Conservation (phyloP, 2,113 vertebrate species). For the Pseudonaja textilis region DNA sequence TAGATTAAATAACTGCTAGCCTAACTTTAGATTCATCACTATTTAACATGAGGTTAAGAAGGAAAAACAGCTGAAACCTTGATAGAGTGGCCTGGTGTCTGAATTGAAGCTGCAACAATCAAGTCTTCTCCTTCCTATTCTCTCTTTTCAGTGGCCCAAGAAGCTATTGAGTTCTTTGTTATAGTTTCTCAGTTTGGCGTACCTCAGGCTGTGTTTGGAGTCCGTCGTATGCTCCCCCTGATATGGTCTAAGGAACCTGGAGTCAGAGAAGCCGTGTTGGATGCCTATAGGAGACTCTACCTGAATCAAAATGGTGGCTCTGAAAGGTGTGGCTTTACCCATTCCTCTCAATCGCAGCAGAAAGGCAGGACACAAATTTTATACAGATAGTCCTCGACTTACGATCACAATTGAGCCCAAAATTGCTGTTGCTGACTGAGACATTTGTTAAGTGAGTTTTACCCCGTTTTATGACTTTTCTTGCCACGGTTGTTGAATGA, state of each 20-base stretch:
- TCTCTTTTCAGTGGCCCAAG: conserved; percentile 85
- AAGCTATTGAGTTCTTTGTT: conserved; percentile 95
- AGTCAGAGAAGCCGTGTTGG: conserved; percentile 89
- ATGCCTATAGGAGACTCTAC: conserved; percentile 87
- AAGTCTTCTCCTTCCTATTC: neutral
- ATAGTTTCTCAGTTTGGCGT: conserved; percentile 86
- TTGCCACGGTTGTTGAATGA: neutral
- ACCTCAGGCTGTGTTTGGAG: conserved; percentile 83
- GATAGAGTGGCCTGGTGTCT: neutral
- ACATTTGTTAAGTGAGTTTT: neutral
- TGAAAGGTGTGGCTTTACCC: conserved; percentile 70
- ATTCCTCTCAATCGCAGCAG: neutral
- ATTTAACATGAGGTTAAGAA: no score
- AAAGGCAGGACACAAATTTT: neutral
- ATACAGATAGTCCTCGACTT: neutral
- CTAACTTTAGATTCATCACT: neutral
- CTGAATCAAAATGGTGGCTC: conserved; percentile 81
- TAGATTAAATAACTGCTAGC: no score
- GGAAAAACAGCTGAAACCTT: neutral
- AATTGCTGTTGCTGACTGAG: neutral
- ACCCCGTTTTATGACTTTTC: neutral
- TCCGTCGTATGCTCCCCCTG: conserved; percentile 91
- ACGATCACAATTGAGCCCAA: neutral
- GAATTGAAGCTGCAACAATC: neutral
- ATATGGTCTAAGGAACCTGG: conserved; percentile 91